A percentile compares a stretch with the other conserved stretches of the same genome.
phyloP scores from a whole-genome alignment of 1,140 invertebrate genomes.

The Ceratina calcarata region DNA sequence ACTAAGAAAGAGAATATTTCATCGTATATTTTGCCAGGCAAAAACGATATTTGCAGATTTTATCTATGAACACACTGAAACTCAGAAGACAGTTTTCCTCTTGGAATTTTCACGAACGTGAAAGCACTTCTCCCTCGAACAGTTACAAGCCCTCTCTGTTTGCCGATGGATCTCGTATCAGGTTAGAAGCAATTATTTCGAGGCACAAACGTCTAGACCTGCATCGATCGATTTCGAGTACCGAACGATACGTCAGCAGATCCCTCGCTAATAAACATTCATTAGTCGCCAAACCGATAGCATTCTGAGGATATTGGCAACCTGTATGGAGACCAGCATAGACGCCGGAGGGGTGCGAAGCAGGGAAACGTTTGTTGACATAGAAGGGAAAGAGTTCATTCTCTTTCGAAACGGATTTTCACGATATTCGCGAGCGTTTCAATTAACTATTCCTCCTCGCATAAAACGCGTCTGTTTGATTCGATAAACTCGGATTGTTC shows the following conservation, averaged over 20 bases:
- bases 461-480: neutral
- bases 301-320: conserved; percentile 60
- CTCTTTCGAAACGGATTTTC: conserved; percentile 22
- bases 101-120: neutral
- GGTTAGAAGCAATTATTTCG: conserved; percentile 60
- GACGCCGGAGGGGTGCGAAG: conserved; percentile 25
- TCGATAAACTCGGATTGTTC: neutral
- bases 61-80: too few species aligned
- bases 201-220: conserved; percentile 59
- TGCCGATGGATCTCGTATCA: conserved; percentile 11
- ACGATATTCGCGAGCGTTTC: conserved; percentile 39
- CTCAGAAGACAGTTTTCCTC: neutral
- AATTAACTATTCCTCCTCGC: conserved; percentile 21
- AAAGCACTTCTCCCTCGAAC: neutral
- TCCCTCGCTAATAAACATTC: conserved; percentile 64
- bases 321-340: neutral
- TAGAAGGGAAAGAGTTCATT: conserved; percentile 41
- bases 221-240: conserved; percentile 61
- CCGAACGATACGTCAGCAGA: conserved; percentile 58
- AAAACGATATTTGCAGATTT: too few species aligned
- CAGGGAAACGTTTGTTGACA: conserved; percentile 44
- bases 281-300: conserved; percentile 58
- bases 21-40: too few species aligned
- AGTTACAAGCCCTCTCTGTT: neutral
- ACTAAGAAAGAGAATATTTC: too few species aligned